phyloP scores from a whole-genome alignment of 1,140 invertebrate genomes.

The Caenorhabditis inopinata region DNA sequence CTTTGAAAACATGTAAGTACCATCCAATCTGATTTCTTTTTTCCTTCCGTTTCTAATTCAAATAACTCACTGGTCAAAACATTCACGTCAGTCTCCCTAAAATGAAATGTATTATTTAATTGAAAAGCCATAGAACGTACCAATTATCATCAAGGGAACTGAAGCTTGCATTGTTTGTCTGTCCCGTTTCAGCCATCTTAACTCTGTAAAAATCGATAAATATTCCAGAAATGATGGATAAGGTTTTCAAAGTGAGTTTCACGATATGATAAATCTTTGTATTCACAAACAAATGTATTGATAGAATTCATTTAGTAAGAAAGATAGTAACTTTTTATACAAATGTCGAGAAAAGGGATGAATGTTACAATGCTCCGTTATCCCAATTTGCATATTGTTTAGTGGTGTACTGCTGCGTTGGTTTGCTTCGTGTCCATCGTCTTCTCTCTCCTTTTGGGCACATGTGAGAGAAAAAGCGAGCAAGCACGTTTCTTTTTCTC shows the following conservation, averaged over 20 bases:
- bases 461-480: background rate
- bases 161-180: background rate
- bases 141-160: conserved; percentile 10
- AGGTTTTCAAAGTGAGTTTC: too few species aligned
- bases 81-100: conserved; percentile 4
- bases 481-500: background rate
- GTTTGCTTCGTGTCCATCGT: background rate
- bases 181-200: background rate
- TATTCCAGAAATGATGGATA: background rate
- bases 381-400: background rate
- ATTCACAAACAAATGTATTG: too few species aligned
- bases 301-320: too few species aligned
- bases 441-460: background rate
- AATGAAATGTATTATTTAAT: background rate
- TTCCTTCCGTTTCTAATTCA: background rate
- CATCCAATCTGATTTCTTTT: background rate
- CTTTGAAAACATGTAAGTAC: background rate
- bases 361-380: background rate
- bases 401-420: background rate
- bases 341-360: background rate
- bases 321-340: too few species aligned
- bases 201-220: background rate
- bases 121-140: background rate
- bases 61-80: background rate
- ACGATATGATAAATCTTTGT: too few species aligned